Evolutionary conservation across 2,113 vertebrate genomes (phyloP), one percentile per base, ranked within the genome.

Genomic region (Larimichthys polyactis): DNA sequence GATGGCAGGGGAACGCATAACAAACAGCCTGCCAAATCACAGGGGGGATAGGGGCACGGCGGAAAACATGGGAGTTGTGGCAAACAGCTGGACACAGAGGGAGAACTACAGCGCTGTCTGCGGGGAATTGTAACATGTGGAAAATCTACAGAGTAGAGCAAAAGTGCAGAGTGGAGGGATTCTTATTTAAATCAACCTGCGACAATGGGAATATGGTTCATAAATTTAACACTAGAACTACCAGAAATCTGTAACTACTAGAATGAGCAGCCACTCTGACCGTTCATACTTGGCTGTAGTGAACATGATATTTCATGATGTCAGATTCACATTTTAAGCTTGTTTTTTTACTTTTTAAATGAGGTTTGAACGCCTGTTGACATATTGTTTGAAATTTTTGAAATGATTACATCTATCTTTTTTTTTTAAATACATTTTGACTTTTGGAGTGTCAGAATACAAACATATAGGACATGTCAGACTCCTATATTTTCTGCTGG

Each of bases 1-100:
- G 82, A 81, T 85, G 88, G 76, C 79, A 36, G 72, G 84, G 80
- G 85, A 81, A 68, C 71, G 6, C 83, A 70, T 52, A 83, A 83
- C 80, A 91, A 90, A 89, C 84, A 79, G 63, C 49, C 82, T 65
- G 83, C 74, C 67, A 82, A 79, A 68, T 69, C 79, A 43, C 11
- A 36, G 72, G 57, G 76, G 19, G 49, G n/a, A 46, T 2, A 27
- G 40, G 65, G 73, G 51, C 54, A 22, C 6, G 8, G 71, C 58
- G 48, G 65, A 46, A 71, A 84, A 76, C 82, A 68, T 36, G 80
- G 29, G 63, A 68, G 67, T 43, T 60, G 29, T 32, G 52, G 78
- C 64, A 72, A 85, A 85, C 81, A 87, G 84, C 84, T 83, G 87
- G 81, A 83, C 74, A 75, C 48, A 19, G 24, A 2, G 29, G 24